phyloP scores from a whole-genome alignment of 2,113 vertebrate genomes.

The Pituophis catenifer region DNA sequence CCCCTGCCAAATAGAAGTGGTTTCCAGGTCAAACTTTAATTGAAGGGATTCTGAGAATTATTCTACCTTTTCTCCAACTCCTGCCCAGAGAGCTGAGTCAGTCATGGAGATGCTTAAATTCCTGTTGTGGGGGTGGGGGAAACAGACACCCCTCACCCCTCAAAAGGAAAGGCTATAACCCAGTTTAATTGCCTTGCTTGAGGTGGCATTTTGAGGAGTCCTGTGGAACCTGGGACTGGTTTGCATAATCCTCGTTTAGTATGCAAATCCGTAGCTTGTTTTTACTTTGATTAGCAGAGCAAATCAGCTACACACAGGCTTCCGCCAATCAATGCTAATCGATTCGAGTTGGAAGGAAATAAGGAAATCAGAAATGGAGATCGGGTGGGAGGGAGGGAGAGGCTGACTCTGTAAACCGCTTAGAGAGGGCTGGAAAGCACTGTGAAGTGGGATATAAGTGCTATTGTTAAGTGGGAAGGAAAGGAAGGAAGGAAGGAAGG shows the following conservation, averaged over 20 bases:
- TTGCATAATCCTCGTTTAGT: conserved; percentile 56
- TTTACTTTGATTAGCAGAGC: conserved; percentile 53
- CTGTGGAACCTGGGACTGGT: conserved; percentile 34
- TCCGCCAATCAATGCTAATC: conserved; percentile 45
- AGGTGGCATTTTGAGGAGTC: conserved; percentile 42
- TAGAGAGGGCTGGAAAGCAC: too few relatives aligned
- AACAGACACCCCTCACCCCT: too few relatives aligned
- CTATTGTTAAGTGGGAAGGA: too few relatives aligned
- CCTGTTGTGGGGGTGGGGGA: neutral
- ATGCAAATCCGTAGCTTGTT: conserved; percentile 40
- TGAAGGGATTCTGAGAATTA: conserved; percentile 47
- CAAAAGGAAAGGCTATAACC: conserved; percentile 48
- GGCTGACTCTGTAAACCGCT: too few relatives aligned
- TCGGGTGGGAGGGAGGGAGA: neutral
- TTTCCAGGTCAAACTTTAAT: conserved; percentile 19
- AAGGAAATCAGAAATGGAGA: conserved; percentile 2
- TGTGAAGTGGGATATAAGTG: too few relatives aligned
- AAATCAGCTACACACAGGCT: conserved; percentile 31
- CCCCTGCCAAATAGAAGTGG: neutral
- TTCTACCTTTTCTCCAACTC: conserved; percentile 18
- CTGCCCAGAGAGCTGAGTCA: conserved; percentile 47
- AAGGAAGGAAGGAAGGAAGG: too few relatives aligned
- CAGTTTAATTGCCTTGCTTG: conserved; percentile 60
- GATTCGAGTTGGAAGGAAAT: conserved; percentile 41
- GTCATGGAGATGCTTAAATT: conserved; percentile 49